Evolutionary conservation across 2,113 vertebrate genomes (phyloP), one percentile per base, ranked within the genome.

Genomic region (Calonectris borealis): DNA sequence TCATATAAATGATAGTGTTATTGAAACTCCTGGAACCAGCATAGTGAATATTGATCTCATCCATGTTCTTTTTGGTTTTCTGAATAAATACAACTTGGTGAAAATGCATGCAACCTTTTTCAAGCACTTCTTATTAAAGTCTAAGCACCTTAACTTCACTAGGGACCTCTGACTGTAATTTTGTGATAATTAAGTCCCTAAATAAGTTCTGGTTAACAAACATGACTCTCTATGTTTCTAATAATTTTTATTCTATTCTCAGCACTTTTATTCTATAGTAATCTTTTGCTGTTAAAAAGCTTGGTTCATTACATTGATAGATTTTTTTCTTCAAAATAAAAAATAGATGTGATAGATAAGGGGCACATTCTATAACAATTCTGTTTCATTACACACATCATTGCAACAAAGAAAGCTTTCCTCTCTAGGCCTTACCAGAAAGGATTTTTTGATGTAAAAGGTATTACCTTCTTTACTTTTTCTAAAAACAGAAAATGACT

Each of bases 161-260:
- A 77, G 46, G 4, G 7, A 81, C 6, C 14, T 89, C 38, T 57
- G 25, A 44, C 3, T 54, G 38, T 27, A 60, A 72, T 89, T 79
- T 77, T 26, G 55, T 66, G 16, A 54, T 44, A 75, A 69, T 76
- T 76, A 64, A 76, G 13, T 62, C 14, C 8, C 61, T 83, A 95
- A 40, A 42, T 32, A 83, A 78, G 5, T 88, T 77, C 58, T 94
- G 25, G 32, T 77, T 77, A 88, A 62, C 25, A 80, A 92, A 88
- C 16, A 93, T 7, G 12, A 65, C 7, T 40, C 16, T 81, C 13
- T 68, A 7, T 48, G 36, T 87, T 91, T 84, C 20, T 26, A 65
- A 4, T 16, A 65, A 8, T 32, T 55, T 75, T 93, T 73, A 57
- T 57, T 72, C 18, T 13, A 15, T n/a, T 76, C 52, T 73, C 36